Percentiles rank a stretch among this genome's conserved stretches.
These are phyloP conservation scores for Nestor notabilis DNA, from an alignment of 2,113 vertebrate species.

Conservation along the genomic window DNA sequence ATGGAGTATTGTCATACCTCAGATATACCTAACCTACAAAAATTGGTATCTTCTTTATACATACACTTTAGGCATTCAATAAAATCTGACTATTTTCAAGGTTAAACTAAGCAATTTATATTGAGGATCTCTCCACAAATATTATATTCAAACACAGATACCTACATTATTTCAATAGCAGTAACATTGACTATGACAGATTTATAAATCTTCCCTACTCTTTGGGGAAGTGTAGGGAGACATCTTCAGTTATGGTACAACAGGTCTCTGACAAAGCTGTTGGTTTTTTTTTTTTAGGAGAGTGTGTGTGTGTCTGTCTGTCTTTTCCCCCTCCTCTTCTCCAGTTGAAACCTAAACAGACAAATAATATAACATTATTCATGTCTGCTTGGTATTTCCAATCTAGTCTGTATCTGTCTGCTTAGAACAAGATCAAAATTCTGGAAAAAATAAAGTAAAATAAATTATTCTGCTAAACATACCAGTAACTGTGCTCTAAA, in stretches of 20 bases:
- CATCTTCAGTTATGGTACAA: neutral
- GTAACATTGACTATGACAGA: constrained; percentile 3
- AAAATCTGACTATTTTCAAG: constrained; percentile 12
- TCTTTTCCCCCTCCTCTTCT: neutral
- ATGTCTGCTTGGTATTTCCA: neutral
- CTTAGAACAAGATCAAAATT: neutral
- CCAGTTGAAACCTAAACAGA: neutral
- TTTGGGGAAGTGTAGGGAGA: neutral
- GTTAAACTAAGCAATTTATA: constrained; percentile 8
- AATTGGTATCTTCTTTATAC: neutral
- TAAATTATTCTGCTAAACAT: neutral
- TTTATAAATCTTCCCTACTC: constrained; percentile 24
- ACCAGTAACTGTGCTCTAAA: neutral
- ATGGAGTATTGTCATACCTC: neutral
- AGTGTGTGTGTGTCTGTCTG: neutral
- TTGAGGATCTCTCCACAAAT: constrained; percentile 10
- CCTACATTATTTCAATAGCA: neutral
- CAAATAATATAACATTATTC: neutral
- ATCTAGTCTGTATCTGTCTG: neutral
- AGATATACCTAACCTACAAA: neutral
- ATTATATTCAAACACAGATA: neutral
- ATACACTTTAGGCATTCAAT: neutral
- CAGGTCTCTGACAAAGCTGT: neutral
- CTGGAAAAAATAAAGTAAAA: neutral
- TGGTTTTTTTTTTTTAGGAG: neutral